A percentile compares a stretch with the other conserved stretches of the same genome.
Evolutionary conservation across 2,888 invertebrate genomes (phyloP).

Genomic region (Sarcophaga variegata): DNA sequence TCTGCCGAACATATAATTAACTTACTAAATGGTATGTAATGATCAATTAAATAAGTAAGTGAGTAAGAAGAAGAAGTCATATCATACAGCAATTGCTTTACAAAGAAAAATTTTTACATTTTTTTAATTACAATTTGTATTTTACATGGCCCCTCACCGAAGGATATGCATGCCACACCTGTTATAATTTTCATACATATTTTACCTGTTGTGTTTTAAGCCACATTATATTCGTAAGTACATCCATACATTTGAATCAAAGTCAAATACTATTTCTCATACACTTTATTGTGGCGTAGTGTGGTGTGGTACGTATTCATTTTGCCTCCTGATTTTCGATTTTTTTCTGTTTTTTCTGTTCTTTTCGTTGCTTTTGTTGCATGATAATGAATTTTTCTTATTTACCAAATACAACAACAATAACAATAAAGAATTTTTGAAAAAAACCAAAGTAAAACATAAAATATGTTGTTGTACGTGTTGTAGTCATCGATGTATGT

Average conservation of each 20-base stretch:
- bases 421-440: not conserved
- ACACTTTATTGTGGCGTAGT: conserved; percentile 38
- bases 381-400: conserved; percentile 68
- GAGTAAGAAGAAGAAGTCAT: too few species aligned
- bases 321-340: conserved; percentile 43
- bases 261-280: conserved; percentile 51
- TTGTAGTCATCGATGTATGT: conserved; percentile 49
- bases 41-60: too few species aligned
- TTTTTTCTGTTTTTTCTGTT: not conserved
- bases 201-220: conserved; percentile 36
- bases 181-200: not conserved
- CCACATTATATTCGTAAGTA: not conserved
- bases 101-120: too few species aligned
- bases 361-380: conserved; percentile 48
- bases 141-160: not conserved
- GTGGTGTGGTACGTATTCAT: not conserved
- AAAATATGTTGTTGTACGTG: conserved; percentile 45
- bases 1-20: too few species aligned
- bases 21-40: too few species aligned
- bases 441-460: not conserved
- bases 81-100: too few species aligned
- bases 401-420: conserved; percentile 53
- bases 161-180: not conserved
- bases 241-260: not conserved
- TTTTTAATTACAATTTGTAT: too few species aligned